Percentiles rank a stretch among this genome's conserved stretches.
Evolutionary conservation across 1,140 invertebrate genomes (phyloP).

Genomic region (Schlechtendalia chinensis): DNA sequence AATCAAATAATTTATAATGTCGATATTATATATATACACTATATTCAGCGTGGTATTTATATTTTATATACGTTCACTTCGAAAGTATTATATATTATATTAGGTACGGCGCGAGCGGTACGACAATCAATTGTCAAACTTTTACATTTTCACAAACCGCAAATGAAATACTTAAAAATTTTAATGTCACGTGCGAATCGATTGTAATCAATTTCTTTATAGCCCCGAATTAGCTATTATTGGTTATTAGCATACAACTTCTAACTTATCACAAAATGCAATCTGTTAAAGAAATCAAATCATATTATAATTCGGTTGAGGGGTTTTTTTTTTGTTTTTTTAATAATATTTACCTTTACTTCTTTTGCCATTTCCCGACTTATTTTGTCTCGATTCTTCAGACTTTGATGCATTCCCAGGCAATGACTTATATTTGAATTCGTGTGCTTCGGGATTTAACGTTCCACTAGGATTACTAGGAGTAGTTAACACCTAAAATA

Average conservation of each 20-base stretch:
- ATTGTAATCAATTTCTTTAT: no score
- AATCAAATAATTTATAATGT: conserved; percentile 33
- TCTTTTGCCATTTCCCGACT: neutral
- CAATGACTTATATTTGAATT: conserved; percentile 35
- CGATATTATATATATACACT: neutral
- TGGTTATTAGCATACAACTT: no score
- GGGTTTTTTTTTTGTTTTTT: neutral
- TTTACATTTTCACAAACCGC: conserved; percentile 38
- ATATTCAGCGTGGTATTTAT: neutral
- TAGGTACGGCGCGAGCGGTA: neutral
- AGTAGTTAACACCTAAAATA: conserved; percentile 35
- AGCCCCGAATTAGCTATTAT: no score
- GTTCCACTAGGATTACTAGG: conserved; percentile 25
- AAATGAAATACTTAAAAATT: conserved; percentile 16
- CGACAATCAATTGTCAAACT: conserved; percentile 18
- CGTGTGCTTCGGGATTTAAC: conserved; percentile 36
- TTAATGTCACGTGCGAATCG: no score
- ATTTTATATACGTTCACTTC: conserved; percentile 27
- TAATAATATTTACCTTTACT: conserved; percentile 22
- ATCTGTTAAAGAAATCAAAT: no score
- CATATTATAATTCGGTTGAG: neutral
- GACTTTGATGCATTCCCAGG: neutral
- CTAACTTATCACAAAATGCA: no score
- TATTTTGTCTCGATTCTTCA: neutral
- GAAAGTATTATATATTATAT: conserved; percentile 6